Evolutionary conservation across 2,113 vertebrate species (phyloP), one percentile per base, ranked within the genome.

Genomic region (Stegastes partitus): DNA sequence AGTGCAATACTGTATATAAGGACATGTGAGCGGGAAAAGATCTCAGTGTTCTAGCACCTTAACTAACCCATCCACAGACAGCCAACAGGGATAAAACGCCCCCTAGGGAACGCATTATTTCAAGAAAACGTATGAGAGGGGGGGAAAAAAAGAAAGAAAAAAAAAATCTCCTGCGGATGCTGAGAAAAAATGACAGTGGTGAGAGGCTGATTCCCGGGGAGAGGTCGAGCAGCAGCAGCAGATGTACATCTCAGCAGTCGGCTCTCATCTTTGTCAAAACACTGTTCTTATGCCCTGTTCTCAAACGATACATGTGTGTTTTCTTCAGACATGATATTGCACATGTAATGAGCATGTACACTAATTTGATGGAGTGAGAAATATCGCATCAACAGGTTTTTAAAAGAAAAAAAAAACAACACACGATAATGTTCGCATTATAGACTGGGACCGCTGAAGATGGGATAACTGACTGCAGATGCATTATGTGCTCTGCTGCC

Each of bases 401-500:
- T 34, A 34, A 26, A n/a, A 5, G 54, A n/a, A 14, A 15, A 14
- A 11, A 56, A 37, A 44, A 12, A 6, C 44, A 54, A 22, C 34
- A 5, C 4, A n/a, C 37, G 45, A 21, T 51, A 23, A 59, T n/a
- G 47, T 28, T 61, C 37, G 22, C 42, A 62, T 37, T 11, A 15
- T 34, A 34, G 45, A 54, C 44, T 39, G 65, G 64, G 77, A 44
- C 61, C 66, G 62, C 1, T 25, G 56, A 22, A 51, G 63, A 63
- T 5, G 42, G 76, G 69, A 77, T 69, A 58, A 79, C 34, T 37
- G 67, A 72, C 73, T 79, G 66, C 62, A 65, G 67, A 82, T 55
- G 54, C 79, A 76, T 87, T 68, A 84, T 84, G 85, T 69, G 74
- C 86, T 85, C 75, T 25, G 71, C 71, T 59, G 62, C 68, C 74